phyloP scores from a whole-genome alignment of 2,113 vertebrate genomes.

The Globicephala melas region DNA sequence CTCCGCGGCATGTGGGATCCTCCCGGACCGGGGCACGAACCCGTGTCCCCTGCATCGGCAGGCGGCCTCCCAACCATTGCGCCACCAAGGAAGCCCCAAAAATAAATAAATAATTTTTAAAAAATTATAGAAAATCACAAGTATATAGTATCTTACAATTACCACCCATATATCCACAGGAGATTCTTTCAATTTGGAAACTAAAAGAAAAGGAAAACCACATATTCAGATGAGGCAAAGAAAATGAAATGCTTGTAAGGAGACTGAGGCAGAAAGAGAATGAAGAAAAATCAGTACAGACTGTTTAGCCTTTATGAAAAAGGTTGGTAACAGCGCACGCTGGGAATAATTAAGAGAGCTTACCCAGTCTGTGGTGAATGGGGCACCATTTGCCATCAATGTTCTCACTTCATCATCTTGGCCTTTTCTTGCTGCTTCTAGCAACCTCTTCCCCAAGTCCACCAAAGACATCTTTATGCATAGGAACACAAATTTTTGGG shows the following conservation, averaged over 20 bases:
- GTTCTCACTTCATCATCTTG: slow-evolving; percentile 93
- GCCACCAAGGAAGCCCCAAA: too few relatives aligned
- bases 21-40: too few relatives aligned
- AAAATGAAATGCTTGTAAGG: slow-evolving; percentile 7
- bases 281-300: not conserved
- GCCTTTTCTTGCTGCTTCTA: slow-evolving; percentile 93
- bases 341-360: slow-evolving; percentile 1
- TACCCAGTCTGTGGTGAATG: slow-evolving; percentile 97
- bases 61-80: too few relatives aligned
- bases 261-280: not conserved
- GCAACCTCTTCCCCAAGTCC: slow-evolving; percentile 93
- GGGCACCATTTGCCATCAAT: slow-evolving; percentile 93
- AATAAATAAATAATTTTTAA: too few relatives aligned
- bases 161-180: slow-evolving; percentile 4
- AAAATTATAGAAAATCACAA: slow-evolving; percentile 5
- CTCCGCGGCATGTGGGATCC: too few relatives aligned
- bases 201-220: slow-evolving; percentile 25
- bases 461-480: slow-evolving; percentile 91
- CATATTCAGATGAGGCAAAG: slow-evolving; percentile 23
- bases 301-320: not conserved
- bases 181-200: slow-evolving; percentile 26
- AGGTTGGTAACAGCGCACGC: not conserved
- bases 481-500: slow-evolving; percentile 50
- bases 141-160: slow-evolving; percentile 19
- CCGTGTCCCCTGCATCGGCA: too few relatives aligned